Percentiles rank a stretch among this genome's conserved stretches.
Conservation (phyloP, 2,113 vertebrate genomes). For the Neolamprologus kungweensis region DNA sequence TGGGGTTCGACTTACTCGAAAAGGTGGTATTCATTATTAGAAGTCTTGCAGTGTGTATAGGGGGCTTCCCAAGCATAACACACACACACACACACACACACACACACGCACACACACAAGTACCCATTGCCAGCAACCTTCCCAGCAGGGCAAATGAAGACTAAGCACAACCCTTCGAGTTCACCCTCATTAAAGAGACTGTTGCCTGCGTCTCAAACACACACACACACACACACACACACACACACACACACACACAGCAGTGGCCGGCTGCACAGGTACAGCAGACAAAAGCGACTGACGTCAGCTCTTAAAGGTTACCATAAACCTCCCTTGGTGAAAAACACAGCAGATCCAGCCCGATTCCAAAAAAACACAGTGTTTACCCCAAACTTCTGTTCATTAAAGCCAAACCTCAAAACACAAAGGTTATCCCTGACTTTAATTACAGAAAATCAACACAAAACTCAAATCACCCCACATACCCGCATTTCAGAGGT, state of each 20-base stretch:
- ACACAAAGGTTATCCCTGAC: slow-evolving; percentile 2
- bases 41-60: neutral
- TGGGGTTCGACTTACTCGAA: neutral
- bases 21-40: slow-evolving; percentile 10
- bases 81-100: neutral
- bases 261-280: neutral
- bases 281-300: neutral
- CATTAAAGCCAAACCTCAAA: slow-evolving; percentile 13
- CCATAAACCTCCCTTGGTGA: neutral
- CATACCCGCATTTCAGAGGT: neutral
- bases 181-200: slow-evolving; percentile 23
- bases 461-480: neutral
- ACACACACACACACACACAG: neutral
- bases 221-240: neutral
- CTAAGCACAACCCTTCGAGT: neutral
- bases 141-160: neutral
- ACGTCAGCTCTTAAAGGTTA: slow-evolving; percentile 33
- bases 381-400: slow-evolving; percentile 32
- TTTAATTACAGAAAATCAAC: neutral
- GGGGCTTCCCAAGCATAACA: slow-evolving; percentile 26
- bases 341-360: neutral
- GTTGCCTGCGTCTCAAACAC: neutral
- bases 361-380: neutral
- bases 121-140: neutral
- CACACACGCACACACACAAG: neutral